phyloP scores from a whole-genome alignment of 2,113 vertebrate genomes.

The Chloropsis cyanopogon region DNA sequence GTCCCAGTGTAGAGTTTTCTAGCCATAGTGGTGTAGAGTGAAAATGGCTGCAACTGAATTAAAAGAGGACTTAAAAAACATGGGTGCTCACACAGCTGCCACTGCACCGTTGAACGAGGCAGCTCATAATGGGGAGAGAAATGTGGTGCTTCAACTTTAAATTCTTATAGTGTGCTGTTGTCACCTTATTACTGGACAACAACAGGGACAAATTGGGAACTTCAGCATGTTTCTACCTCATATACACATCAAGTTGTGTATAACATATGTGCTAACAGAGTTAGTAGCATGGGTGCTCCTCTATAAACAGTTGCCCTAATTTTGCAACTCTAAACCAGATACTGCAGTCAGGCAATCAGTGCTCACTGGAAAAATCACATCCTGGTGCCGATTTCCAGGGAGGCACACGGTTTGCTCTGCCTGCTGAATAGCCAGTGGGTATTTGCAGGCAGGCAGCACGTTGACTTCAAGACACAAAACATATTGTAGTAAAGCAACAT shows the following conservation, averaged over 20 bases:
- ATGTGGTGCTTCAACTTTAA: not conserved
- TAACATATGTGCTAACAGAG: fast-evolving
- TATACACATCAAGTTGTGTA: fast-evolving
- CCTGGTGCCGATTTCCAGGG: not conserved
- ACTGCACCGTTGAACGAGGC: not conserved
- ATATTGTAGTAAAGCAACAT: not conserved
- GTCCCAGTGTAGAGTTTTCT: not conserved
- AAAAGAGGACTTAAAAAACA: not conserved
- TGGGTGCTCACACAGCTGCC: not conserved
- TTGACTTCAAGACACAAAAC: constrained; percentile 10
- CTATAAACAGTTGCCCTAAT: not conserved
- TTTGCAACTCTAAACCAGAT: not conserved
- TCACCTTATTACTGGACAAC: not conserved
- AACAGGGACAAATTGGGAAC: not conserved
- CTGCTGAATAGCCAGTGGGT: not conserved
- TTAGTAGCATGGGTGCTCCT: not conserved
- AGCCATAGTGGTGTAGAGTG: not conserved
- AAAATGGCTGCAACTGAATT: not conserved
- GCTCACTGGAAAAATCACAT: not conserved
- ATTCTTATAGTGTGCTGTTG: not conserved
- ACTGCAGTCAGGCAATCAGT: not conserved
- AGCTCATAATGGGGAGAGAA: fast-evolving
- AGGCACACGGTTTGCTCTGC: not conserved
- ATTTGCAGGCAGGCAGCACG: not conserved
- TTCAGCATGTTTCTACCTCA: not conserved